These are phyloP conservation scores for Alectoris magna DNA, from an alignment of 2,797 vertebrate genomes.

Conservation along the genomic window DNA sequence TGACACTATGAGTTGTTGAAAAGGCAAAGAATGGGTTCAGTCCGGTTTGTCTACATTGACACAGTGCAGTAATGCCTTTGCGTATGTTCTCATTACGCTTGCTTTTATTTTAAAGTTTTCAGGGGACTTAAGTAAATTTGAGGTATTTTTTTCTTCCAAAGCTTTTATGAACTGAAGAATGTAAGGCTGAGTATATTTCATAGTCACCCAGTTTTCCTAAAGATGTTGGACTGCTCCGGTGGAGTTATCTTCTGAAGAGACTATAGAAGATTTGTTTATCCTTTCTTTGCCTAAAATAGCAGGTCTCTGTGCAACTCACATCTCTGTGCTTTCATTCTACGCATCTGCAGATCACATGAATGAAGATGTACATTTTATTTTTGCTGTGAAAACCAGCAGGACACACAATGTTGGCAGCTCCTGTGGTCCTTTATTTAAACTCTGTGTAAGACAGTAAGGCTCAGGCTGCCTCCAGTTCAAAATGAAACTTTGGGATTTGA, in stretches of 20 bases:
- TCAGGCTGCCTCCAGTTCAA: background rate
- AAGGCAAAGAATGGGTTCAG: background rate
- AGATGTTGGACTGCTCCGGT: background rate
- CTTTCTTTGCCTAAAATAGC: background rate
- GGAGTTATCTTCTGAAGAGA: background rate
- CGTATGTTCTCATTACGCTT: background rate
- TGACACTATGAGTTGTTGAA: background rate
- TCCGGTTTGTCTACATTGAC: background rate
- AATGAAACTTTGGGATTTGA: background rate
- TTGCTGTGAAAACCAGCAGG: constrained; percentile 3
- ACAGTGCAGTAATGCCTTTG: background rate
- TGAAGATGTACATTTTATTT: background rate
- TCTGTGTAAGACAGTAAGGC: background rate
- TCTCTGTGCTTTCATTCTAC: background rate
- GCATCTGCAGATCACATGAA: background rate
- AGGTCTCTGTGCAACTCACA: background rate
- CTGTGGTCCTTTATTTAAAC: background rate
- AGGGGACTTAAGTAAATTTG: background rate
- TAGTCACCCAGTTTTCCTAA: background rate
- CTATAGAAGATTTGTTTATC: background rate
- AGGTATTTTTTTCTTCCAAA: background rate
- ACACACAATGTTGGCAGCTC: background rate
- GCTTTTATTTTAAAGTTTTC: background rate
- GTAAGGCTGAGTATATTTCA: background rate
- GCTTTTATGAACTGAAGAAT: background rate